Evolutionary conservation across 2,113 vertebrate genomes (phyloP).

Genomic region (Lophius piscatorius): DNA sequence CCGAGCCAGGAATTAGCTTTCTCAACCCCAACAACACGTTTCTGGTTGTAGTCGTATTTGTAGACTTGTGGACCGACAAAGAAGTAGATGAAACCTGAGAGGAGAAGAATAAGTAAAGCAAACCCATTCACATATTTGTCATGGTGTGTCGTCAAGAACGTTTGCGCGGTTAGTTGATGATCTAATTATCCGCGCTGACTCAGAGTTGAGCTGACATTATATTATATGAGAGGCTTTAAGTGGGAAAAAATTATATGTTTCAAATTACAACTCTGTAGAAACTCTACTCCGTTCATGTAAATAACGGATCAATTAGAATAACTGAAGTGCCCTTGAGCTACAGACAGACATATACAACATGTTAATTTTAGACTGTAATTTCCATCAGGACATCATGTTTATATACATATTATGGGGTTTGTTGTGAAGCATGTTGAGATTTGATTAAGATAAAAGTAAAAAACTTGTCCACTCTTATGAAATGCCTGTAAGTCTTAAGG

Average conservation of each 20-base stretch:
- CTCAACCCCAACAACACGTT: conserved; percentile 64
- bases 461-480: too few species aligned
- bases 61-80: conserved; percentile 75
- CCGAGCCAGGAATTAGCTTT: conserved; percentile 80
- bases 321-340: too few species aligned
- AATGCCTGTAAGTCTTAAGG: too few species aligned
- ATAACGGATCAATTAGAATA: too few species aligned
- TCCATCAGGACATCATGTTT: too few species aligned
- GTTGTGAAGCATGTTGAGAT: too few species aligned
- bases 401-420: too few species aligned
- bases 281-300: too few species aligned
- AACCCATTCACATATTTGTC: neutral
- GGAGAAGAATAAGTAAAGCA: neutral
- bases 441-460: too few species aligned
- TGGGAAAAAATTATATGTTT: conserved; percentile 43
- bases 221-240: conserved; percentile 18
- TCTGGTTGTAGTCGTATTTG: conserved; percentile 70
- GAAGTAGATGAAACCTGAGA: conserved; percentile 77
- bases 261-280: conserved; percentile 26
- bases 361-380: too few species aligned
- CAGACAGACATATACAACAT: too few species aligned
- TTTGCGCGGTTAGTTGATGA: neutral
- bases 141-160: neutral
- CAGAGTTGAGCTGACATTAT: conserved; percentile 27
- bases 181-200: conserved; percentile 22